Percentiles rank a stretch among this genome's conserved stretches.
These are phyloP conservation scores for Serinus canaria DNA, from an alignment of 2,113 vertebrate genomes.

Conservation along the genomic window DNA sequence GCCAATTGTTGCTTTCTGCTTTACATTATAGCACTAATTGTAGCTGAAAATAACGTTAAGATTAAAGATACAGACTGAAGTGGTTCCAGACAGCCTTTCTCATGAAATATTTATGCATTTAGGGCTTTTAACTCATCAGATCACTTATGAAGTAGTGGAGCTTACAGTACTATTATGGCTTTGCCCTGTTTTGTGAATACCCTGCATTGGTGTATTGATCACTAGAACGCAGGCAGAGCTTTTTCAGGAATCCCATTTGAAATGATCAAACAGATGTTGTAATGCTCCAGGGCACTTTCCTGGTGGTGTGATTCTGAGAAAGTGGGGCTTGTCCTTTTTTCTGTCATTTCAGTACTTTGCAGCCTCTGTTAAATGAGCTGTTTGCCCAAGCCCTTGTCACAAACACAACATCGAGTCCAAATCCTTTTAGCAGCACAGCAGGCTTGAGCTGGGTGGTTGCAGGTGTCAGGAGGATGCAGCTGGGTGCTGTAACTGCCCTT, in stretches of 20 bases:
- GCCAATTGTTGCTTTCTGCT: background rate
- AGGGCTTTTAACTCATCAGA: background rate
- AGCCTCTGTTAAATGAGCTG: background rate
- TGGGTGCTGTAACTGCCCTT: background rate
- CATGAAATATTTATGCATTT: conserved; percentile 8
- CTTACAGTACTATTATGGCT: background rate
- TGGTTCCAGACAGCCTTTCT: background rate
- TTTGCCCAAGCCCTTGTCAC: background rate
- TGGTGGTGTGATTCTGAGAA: background rate
- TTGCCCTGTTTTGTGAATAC: background rate
- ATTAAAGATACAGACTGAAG: background rate
- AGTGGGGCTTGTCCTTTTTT: background rate
- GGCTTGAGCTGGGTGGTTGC: rapidly evolving
- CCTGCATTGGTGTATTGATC: background rate
- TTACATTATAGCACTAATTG: background rate
- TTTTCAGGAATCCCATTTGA: background rate
- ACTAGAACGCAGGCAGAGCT: background rate
- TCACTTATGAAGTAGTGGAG: background rate
- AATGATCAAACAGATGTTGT: background rate
- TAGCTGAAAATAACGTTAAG: background rate
- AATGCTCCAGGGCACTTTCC: background rate
- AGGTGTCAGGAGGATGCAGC: background rate
- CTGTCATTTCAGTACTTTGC: background rate
- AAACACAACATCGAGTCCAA: rapidly evolving
- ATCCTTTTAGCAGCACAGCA: rapidly evolving